These are phyloP conservation scores for Dasypus novemcinctus DNA, from an alignment of 2,113 vertebrate species.

Conservation along the genomic window DNA sequence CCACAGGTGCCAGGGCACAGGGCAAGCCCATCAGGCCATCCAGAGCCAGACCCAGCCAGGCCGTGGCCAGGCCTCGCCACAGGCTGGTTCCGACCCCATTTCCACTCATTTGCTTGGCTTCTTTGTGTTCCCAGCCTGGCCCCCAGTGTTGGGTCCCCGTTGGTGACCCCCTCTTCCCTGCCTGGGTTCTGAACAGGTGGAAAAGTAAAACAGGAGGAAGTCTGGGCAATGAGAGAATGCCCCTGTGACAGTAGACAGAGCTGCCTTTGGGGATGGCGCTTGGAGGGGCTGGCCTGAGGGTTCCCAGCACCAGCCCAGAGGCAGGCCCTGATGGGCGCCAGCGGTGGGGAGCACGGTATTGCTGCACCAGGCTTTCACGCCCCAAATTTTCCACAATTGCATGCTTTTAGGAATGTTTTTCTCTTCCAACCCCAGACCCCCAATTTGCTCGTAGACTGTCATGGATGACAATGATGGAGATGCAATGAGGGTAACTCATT, in stretches of 20 bases:
- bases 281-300: neutral
- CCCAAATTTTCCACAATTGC: neutral
- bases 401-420: neutral
- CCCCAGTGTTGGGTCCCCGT: neutral
- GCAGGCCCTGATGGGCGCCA: neutral
- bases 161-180: neutral
- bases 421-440: fast-evolving
- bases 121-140: neutral
- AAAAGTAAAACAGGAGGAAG: neutral
- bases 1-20: fast-evolving
- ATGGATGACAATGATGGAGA: neutral
- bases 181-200: neutral
- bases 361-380: neutral
- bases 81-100: neutral
- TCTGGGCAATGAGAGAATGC: neutral
- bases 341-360: neutral
- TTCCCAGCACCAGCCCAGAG: neutral
- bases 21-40: neutral
- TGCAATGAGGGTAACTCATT: neutral
- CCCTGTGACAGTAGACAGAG: neutral
- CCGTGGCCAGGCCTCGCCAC: neutral
- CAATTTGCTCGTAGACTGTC: neutral
- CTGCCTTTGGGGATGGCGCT: neutral
- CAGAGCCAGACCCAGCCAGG: neutral
- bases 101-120: neutral